Percentiles rank a stretch among this genome's conserved stretches.
Evolutionary conservation across 2,888 invertebrate genomes (phyloP).

Genomic region (Phortica magna): DNA sequence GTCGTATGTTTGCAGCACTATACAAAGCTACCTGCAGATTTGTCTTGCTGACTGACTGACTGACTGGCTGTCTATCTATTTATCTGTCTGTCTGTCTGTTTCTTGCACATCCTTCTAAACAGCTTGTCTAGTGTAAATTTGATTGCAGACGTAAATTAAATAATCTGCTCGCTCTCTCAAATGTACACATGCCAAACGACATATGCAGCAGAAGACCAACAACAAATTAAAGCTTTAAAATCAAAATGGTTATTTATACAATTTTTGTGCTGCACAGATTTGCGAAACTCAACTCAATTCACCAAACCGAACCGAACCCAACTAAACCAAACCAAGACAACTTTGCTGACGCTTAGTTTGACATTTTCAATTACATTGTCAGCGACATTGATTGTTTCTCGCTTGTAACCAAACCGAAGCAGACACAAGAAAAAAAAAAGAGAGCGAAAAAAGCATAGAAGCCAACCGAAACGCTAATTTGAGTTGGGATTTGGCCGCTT

Average conservation of each 20-base stretch:
- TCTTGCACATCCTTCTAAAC: neutral
- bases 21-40: neutral
- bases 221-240: neutral
- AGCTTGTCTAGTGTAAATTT: slow-evolving; percentile 61
- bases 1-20: neutral
- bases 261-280: neutral
- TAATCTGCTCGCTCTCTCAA: slow-evolving; percentile 69
- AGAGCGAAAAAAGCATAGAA: neutral
- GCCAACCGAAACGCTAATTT: slow-evolving; percentile 18
- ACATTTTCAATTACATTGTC: slow-evolving; percentile 28
- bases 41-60: slow-evolving; percentile 1
- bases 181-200: slow-evolving; percentile 46
- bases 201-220: neutral
- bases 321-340: neutral
- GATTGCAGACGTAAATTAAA: slow-evolving; percentile 71
- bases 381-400: slow-evolving; percentile 5
- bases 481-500: slow-evolving; percentile 26
- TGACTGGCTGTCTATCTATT: neutral
- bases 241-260: neutral
- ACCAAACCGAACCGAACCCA: too few species aligned
- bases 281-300: too few species aligned
- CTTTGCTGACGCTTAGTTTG: neutral
- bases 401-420: neutral
- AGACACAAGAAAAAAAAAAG: too few species aligned
- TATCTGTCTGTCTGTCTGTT: neutral